Percentiles rank a stretch among this genome's conserved stretches.
phyloP scores from a whole-genome alignment of 2,113 vertebrate genomes.

The Perca fluviatilis region DNA sequence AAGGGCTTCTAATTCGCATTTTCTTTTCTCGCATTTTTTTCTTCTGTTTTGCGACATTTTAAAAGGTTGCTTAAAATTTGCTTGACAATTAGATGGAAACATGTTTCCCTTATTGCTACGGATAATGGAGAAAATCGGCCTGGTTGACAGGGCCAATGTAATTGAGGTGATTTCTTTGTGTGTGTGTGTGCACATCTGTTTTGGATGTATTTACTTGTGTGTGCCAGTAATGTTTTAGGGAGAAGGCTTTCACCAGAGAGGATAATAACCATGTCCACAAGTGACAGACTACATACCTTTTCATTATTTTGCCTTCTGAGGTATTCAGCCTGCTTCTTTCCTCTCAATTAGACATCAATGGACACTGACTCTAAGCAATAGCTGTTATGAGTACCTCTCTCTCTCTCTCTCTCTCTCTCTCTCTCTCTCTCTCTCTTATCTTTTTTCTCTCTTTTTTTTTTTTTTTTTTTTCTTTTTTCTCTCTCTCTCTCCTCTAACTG shows the following conservation, averaged over 20 bases:
- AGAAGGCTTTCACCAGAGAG: neutral
- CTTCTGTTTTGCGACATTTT: no score
- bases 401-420: neutral
- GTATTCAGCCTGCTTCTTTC: conserved; percentile 11
- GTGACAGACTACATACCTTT: conserved; percentile 24
- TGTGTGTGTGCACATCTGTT: conserved; percentile 43
- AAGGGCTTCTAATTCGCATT: no score
- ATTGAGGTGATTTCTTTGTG: conserved; percentile 30
- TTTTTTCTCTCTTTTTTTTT: no score
- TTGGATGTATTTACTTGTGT: conserved; percentile 1
- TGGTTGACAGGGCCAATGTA: conserved; percentile 38
- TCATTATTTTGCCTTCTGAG: conserved; percentile 15
- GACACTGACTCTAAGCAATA: neutral
- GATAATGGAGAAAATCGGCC: conserved; percentile 31
- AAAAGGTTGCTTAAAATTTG: no score
- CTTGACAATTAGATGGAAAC: no score
- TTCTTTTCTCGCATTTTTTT: no score
- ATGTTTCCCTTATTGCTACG: neutral
- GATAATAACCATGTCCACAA: conserved; percentile 15
- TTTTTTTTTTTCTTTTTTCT: no score
- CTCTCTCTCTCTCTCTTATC: neutral
- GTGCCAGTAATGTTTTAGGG: neutral
- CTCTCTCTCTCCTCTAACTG: conserved; percentile 8
- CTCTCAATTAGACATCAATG: conserved; percentile 29
- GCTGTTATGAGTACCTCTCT: neutral